Percentiles rank a stretch among this genome's conserved stretches.
Conservation (phyloP, 1,140 invertebrate species). For the Drosophila hydei region DNA sequence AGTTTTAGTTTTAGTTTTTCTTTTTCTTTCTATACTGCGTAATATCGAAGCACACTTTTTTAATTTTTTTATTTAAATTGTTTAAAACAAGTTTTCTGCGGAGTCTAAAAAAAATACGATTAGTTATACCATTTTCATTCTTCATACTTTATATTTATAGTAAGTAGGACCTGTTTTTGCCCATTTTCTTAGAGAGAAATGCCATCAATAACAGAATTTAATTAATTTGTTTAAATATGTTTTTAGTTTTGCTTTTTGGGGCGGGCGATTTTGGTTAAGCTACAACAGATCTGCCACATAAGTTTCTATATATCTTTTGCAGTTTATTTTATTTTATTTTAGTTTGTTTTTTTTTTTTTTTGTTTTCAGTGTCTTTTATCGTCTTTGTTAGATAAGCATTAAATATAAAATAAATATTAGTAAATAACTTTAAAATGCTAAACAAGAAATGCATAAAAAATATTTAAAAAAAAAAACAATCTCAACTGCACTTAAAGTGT, state of each 20-base stretch:
- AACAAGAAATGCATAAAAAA: conserved; percentile 61
- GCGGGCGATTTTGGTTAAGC: conserved; percentile 42
- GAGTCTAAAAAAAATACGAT: conserved; percentile 50
- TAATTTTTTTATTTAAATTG: conserved; percentile 46
- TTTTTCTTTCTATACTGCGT: conserved; percentile 62
- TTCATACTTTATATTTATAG: conserved; percentile 26
- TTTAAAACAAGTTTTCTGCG: conserved; percentile 54
- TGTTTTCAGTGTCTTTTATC: conserved; percentile 28
- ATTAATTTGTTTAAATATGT: conserved; percentile 30
- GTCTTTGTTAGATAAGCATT: conserved; percentile 60
- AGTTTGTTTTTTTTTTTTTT: conserved; percentile 9
- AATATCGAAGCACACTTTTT: conserved; percentile 74
- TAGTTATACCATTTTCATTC: conserved; percentile 16
- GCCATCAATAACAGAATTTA: conserved; percentile 54
- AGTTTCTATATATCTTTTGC: conserved; percentile 24
- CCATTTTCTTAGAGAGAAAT: conserved; percentile 47
- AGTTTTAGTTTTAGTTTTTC: conserved; percentile 6
- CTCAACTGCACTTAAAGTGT: conserved; percentile 42
- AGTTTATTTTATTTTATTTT: conserved; percentile 14
- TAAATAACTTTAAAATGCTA: conserved; percentile 51
- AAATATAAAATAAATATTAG: conserved; percentile 77
- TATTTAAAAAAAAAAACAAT: conserved; percentile 47
- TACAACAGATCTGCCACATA: conserved; percentile 32
- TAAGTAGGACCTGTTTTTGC: conserved; percentile 41
- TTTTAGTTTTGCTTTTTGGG: neutral